Conservation (phyloP, 2,888 invertebrate species). For the Ischnura elegans region DNA sequence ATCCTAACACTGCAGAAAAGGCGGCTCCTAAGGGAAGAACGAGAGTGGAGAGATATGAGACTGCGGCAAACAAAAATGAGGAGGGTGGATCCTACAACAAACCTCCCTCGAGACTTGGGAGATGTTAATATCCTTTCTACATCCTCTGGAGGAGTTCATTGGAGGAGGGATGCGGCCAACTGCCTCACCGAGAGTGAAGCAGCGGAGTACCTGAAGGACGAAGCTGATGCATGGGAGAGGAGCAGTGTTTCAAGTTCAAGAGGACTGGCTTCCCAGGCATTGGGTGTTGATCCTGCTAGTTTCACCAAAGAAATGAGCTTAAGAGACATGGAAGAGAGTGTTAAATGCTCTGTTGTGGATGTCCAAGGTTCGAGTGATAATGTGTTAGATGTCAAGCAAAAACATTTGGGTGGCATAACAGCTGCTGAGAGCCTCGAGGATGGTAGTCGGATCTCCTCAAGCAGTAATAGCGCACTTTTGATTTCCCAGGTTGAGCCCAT, state of each 20-base stretch:
- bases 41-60: neutral
- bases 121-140: neutral
- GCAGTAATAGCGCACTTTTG: neutral
- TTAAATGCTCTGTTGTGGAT: neutral
- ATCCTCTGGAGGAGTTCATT: neutral
- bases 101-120: neutral
- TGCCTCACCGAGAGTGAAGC: neutral
- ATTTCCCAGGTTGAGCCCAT: neutral
- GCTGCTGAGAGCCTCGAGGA: neutral
- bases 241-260: slow-evolving; percentile 10
- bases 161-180: slow-evolving; percentile 4
- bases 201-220: neutral
- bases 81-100: neutral
- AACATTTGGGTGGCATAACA: neutral
- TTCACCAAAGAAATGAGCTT: neutral
- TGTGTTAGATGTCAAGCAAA: neutral
- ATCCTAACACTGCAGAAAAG: slow-evolving; percentile 13
- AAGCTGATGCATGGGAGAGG: neutral
- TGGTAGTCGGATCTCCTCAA: neutral
- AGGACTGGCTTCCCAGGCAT: neutral
- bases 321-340: neutral
- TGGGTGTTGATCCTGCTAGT: neutral
- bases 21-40: slow-evolving; percentile 19
- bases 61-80: neutral
- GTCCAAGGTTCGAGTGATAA: neutral